Conservation (phyloP, 2,113 vertebrate species). For the Lonchura striata region DNA sequence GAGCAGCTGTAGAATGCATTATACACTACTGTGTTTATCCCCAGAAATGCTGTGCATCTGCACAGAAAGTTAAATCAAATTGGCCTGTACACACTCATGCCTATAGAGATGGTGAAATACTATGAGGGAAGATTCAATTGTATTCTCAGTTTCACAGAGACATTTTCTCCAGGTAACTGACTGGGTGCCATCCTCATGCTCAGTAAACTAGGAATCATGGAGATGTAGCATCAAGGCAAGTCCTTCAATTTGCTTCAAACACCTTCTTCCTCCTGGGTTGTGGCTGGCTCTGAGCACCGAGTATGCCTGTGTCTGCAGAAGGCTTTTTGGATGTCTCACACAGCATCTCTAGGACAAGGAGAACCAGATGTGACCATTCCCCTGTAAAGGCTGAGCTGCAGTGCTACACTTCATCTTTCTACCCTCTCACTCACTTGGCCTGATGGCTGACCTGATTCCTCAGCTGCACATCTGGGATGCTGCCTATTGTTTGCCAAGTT, state of each 20-base stretch:
- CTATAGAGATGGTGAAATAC: background rate
- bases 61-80: background rate
- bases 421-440: background rate
- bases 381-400: background rate
- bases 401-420: background rate
- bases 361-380: background rate
- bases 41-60: background rate
- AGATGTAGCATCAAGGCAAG: background rate
- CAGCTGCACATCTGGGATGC: background rate
- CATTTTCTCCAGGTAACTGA: background rate
- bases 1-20: background rate
- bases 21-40: background rate
- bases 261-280: background rate
- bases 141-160: background rate
- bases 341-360: background rate
- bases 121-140: background rate
- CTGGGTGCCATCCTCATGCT: background rate
- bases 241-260: rapidly evolving
- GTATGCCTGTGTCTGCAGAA: background rate
- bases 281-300: background rate
- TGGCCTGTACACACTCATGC: background rate
- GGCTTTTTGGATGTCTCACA: background rate
- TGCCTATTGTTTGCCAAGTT: background rate
- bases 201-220: background rate
- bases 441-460: background rate